These are phyloP conservation scores for Epinephelus fuscoguttatus DNA, from an alignment of 2,113 vertebrate genomes.

Conservation along the genomic window DNA sequence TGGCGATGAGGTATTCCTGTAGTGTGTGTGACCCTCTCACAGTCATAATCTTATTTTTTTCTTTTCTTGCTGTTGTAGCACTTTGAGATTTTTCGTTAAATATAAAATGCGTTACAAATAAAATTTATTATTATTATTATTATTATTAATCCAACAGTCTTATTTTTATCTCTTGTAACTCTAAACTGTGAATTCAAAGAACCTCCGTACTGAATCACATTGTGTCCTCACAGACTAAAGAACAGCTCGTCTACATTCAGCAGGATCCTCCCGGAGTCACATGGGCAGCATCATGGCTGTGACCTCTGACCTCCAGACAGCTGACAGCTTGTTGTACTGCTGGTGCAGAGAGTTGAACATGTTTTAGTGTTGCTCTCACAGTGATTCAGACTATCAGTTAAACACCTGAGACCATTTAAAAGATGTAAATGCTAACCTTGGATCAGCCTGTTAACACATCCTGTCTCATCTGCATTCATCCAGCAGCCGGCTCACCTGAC, in stretches of 20 bases:
- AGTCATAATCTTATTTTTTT: too few relatives aligned
- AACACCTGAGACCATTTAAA: slow-evolving; percentile 59
- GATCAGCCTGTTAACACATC: slow-evolving; percentile 53
- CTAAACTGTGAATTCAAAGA: not conserved
- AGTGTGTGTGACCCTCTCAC: not conserved
- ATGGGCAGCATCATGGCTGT: slow-evolving; percentile 3
- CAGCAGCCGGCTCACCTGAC: slow-evolving; percentile 51
- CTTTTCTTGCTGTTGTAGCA: too few relatives aligned
- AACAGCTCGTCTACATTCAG: not conserved
- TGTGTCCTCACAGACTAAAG: not conserved
- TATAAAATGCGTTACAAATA: too few relatives aligned
- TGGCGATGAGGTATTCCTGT: not conserved
- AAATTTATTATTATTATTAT: too few relatives aligned
- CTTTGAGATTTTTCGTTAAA: too few relatives aligned
- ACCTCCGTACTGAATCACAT: not conserved
- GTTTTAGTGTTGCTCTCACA: slow-evolving; percentile 41
- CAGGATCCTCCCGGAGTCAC: slow-evolving; percentile 4
- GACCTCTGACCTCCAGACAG: slow-evolving; percentile 48
- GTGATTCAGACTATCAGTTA: slow-evolving; percentile 39
- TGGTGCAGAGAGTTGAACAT: slow-evolving; percentile 36
- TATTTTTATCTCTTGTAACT: not conserved
- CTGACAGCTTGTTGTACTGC: slow-evolving; percentile 43
- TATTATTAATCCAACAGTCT: not conserved
- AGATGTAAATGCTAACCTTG: slow-evolving; percentile 63
- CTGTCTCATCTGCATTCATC: slow-evolving; percentile 64